Evolutionary conservation across 2,113 vertebrate genomes (phyloP).

Genomic region (Illadopsis cleaveri): DNA sequence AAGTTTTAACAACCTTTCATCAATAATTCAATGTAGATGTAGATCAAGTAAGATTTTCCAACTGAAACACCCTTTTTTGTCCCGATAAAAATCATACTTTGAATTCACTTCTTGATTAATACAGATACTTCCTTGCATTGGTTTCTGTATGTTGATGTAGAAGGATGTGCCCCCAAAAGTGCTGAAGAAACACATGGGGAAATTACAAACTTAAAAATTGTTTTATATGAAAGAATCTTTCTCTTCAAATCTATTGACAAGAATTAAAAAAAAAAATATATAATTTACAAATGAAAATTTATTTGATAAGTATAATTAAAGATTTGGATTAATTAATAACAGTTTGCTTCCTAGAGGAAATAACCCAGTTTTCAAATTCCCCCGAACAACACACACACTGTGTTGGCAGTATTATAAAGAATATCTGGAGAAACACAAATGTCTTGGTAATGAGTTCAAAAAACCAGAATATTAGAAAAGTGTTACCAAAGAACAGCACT

Average conservation of each 20-base stretch:
- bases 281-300: neutral
- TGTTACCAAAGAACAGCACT: neutral
- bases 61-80: neutral
- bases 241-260: neutral
- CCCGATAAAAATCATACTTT: neutral
- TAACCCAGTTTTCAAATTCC: neutral
- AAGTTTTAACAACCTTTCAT: neutral
- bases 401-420: neutral
- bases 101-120: neutral
- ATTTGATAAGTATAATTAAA: neutral
- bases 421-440: neutral
- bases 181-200: neutral
- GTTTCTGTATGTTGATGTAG: neutral
- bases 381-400: neutral
- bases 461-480: neutral
- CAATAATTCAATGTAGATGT: neutral
- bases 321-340: neutral
- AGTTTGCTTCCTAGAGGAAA: neutral
- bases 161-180: neutral
- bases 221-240: neutral
- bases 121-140: neutral
- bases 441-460: neutral
- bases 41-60: neutral
- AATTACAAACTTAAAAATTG: neutral
- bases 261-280: neutral